Percentiles rank a stretch among this genome's conserved stretches.
These are phyloP conservation scores for Microtus oregoni DNA, from an alignment of 2,113 vertebrate genomes.

Conservation along the genomic window DNA sequence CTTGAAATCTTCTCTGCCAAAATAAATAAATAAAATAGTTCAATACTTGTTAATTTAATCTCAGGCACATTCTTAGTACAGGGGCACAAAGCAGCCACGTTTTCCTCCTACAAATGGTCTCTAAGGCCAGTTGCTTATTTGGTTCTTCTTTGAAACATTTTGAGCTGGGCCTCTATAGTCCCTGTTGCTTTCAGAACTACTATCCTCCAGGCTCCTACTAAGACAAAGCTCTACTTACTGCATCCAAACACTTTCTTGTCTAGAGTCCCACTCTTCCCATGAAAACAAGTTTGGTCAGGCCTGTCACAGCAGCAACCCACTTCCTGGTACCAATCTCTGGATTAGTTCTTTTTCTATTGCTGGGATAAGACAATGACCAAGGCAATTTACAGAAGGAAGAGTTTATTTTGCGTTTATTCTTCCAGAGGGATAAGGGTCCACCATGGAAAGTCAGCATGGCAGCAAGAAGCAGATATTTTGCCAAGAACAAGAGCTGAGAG, in stretches of 20 bases:
- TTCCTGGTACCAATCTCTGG: background rate
- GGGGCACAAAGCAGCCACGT: background rate
- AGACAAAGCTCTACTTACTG: background rate
- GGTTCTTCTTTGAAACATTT: background rate
- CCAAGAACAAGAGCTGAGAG: background rate
- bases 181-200: background rate
- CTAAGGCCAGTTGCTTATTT: background rate
- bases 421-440: background rate
- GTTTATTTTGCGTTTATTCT: background rate
- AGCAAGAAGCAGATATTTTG: background rate
- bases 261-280: background rate
- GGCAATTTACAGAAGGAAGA: background rate
- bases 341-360: no score
- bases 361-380: background rate
- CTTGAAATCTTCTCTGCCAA: background rate
- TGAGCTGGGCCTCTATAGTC: background rate
- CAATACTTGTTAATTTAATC: background rate
- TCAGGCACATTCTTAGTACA: background rate
- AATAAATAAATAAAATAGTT: background rate
- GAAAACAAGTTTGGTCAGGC: background rate
- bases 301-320: background rate
- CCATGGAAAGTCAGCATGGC: no score
- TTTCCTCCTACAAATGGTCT: background rate
- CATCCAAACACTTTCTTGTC: background rate
- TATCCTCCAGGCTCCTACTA: background rate